These are phyloP conservation scores for Conus ventricosus DNA, from an alignment of 1,140 invertebrate species.

Conservation along the genomic window DNA sequence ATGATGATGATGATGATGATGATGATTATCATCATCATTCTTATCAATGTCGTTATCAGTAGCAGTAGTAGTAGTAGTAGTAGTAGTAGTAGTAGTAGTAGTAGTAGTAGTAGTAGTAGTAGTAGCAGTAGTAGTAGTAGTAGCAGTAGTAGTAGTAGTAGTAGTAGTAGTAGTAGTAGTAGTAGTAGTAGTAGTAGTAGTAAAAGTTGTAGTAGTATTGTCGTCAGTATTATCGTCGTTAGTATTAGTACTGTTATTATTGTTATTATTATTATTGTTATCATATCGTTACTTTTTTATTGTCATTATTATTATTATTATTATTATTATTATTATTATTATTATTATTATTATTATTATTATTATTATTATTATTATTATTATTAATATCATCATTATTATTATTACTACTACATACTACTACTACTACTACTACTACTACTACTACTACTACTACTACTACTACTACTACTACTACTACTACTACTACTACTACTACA, in stretches of 20 bases:
- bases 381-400: conserved; percentile 6
- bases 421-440: conserved; percentile 11
- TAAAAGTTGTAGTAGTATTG: no score
- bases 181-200: conserved; percentile 11
- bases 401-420: no score
- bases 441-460: conserved; percentile 11
- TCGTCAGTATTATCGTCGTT: no score
- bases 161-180: conserved; percentile 11
- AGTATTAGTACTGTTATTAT: no score
- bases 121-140: conserved; percentile 10
- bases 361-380: conserved; percentile 7
- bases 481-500: conserved; percentile 7
- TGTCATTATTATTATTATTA: no score
- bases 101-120: conserved; percentile 11
- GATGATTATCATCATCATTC: no score
- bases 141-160: conserved; percentile 11
- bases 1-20: no score
- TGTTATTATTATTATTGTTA: no score
- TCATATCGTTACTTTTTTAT: no score
- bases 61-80: no score
- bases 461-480: conserved; percentile 11
- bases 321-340: conserved; percentile 13
- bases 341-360: conserved; percentile 13
- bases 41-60: no score
- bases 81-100: conserved; percentile 11